phyloP scores from a whole-genome alignment of 2,888 invertebrate genomes.

The Zaprionus bogoriensis region DNA sequence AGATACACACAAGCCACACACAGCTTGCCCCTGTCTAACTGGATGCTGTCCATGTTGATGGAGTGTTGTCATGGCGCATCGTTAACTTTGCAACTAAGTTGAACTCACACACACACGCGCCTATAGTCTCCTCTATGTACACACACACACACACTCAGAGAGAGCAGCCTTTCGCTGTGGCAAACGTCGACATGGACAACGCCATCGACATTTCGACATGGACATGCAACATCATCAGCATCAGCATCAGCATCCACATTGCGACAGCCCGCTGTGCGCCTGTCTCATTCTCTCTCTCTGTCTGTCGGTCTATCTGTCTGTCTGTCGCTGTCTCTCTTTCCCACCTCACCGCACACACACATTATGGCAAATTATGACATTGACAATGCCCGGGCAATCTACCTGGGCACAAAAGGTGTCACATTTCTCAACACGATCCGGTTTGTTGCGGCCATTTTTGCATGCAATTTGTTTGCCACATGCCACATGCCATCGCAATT shows the following conservation, averaged over 20 bases:
- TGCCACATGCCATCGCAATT: conserved; percentile 46
- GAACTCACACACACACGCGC: conserved; percentile 23
- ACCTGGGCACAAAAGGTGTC: conserved; percentile 52
- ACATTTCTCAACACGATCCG: conserved; percentile 52
- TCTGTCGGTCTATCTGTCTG: background rate
- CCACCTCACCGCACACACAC: conserved; percentile 15
- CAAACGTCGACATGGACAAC: conserved; percentile 60
- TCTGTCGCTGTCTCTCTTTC: background rate
- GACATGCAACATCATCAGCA: conserved; percentile 50
- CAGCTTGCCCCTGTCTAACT: conserved; percentile 25
- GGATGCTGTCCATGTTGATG: conserved; percentile 51
- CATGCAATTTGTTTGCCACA: conserved; percentile 51
- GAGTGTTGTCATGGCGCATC: conserved; percentile 60
- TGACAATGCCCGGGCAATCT: conserved; percentile 57
- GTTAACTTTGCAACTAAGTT: conserved; percentile 61
- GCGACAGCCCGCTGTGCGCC: conserved; percentile 23
- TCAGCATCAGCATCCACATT: conserved; percentile 56
- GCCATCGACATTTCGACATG: conserved; percentile 48
- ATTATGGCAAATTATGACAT: conserved; percentile 75
- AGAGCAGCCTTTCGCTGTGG: conserved; percentile 17
- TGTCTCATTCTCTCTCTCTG: background rate
- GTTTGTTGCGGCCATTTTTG: conserved; percentile 16
- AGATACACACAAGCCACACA: background rate
- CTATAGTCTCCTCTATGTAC: background rate
- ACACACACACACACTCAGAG: conserved; percentile 7